phyloP scores from a whole-genome alignment of 2,888 invertebrate species.

The Eilema caniola region DNA sequence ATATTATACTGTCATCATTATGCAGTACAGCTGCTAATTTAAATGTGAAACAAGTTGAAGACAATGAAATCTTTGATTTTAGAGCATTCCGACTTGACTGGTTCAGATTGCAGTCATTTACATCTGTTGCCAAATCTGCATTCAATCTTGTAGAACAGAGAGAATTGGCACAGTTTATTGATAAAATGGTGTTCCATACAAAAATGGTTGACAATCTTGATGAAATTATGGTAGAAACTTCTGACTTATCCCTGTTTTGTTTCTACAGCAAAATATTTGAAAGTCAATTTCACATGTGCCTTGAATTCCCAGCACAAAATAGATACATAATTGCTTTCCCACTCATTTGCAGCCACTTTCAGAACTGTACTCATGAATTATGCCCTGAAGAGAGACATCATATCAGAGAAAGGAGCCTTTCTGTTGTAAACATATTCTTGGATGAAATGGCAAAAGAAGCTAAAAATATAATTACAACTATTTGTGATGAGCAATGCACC shows the following conservation, averaged over 20 bases:
- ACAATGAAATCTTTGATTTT: slow-evolving; percentile 98
- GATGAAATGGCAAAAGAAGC: slow-evolving; percentile 99
- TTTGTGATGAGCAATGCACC: slow-evolving; percentile 99
- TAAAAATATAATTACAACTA: slow-evolving; percentile 98
- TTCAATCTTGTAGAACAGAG: slow-evolving; percentile 93
- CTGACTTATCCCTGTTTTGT: slow-evolving; percentile 98
- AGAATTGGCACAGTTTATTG: slow-evolving; percentile 96
- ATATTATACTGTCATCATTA: slow-evolving; percentile 96
- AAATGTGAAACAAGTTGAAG: slow-evolving; percentile 98
- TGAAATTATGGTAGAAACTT: slow-evolving; percentile 98
- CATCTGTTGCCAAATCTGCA: slow-evolving; percentile 94
- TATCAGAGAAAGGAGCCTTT: slow-evolving; percentile 97
- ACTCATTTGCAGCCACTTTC: slow-evolving; percentile 98
- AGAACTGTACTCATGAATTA: slow-evolving; percentile 98
- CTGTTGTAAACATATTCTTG: slow-evolving; percentile 98
- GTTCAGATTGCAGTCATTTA: slow-evolving; percentile 98
- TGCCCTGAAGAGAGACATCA: slow-evolving; percentile 99
- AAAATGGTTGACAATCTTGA: slow-evolving; percentile 99
- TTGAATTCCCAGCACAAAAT: slow-evolving; percentile 99
- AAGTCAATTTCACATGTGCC: slow-evolving; percentile 99
- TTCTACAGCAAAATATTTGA: slow-evolving; percentile 99
- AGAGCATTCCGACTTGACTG: slow-evolving; percentile 98
- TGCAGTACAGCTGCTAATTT: slow-evolving; percentile 95
- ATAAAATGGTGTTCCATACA: slow-evolving; percentile 98
- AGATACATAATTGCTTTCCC: slow-evolving; percentile 99